Evolutionary conservation across 2,113 vertebrate genomes (phyloP).

Genomic region (Alaudala cheleensis): DNA sequence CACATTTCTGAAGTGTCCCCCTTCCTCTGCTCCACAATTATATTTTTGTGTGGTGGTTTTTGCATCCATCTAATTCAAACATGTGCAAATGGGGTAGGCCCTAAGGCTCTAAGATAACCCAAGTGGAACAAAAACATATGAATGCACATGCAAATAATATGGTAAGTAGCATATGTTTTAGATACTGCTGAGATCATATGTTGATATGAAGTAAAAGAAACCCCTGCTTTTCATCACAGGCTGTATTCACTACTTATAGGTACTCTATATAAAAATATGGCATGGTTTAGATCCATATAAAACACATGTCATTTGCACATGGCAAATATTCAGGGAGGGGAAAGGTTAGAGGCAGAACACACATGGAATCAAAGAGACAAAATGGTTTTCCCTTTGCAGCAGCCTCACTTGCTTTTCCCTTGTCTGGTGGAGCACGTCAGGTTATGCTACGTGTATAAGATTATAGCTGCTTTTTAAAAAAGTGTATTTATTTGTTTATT

Average conservation of each 20-base stretch:
- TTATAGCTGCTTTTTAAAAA: not conserved
- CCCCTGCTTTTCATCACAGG: constrained; percentile 17
- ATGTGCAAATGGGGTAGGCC: constrained; percentile 24
- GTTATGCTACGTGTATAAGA: not conserved
- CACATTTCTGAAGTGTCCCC: not conserved
- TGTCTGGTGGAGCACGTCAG: not conserved
- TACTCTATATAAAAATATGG: not conserved
- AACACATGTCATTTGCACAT: not conserved
- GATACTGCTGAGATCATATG: constrained; percentile 17
- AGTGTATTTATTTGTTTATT: not conserved
- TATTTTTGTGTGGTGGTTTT: not conserved
- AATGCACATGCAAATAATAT: constrained; percentile 46
- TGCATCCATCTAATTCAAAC: constrained; percentile 39
- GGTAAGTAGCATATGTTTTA: constrained; percentile 42
- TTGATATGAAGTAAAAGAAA: constrained; percentile 34
- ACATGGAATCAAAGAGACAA: not conserved
- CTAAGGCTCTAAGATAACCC: constrained; percentile 41
- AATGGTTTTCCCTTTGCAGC: not conserved
- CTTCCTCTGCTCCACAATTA: not conserved
- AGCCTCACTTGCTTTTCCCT: not conserved
- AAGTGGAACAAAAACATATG: constrained; percentile 42
- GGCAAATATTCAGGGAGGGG: not conserved
- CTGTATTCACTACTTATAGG: not conserved
- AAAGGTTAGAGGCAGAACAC: not conserved
- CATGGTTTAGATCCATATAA: not conserved